These are phyloP conservation scores for Monochamus saltuarius DNA, from an alignment of 1,140 invertebrate genomes.

Conservation along the genomic window DNA sequence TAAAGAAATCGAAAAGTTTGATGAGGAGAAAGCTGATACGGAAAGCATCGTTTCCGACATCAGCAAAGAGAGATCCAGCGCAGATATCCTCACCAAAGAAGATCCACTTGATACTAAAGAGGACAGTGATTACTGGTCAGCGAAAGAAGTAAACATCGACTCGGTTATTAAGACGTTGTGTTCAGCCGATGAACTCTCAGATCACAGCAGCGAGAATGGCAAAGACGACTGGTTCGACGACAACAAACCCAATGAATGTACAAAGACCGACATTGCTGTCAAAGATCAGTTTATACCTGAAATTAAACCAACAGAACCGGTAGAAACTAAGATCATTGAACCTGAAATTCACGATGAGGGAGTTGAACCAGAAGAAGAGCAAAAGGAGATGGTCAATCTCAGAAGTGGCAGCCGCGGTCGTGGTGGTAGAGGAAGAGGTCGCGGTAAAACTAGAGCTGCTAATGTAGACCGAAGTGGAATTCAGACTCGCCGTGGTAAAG, in stretches of 20 bases:
- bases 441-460: constrained; percentile 47
- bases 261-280: constrained; percentile 2
- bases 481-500: constrained; percentile 58
- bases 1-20: constrained; percentile 42
- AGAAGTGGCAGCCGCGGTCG: constrained; percentile 54
- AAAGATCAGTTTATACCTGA: neutral
- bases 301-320: neutral
- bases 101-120: constrained; percentile 61
- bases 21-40: constrained; percentile 43
- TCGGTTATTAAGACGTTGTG: constrained; percentile 73
- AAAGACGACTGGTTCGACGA: constrained; percentile 14
- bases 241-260: constrained; percentile 15
- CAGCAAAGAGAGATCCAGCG: constrained; percentile 40
- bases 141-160: constrained; percentile 75
- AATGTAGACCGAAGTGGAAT: constrained; percentile 49
- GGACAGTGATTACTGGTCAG: constrained; percentile 74
- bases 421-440: constrained; percentile 54
- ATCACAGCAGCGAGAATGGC: constrained; percentile 51
- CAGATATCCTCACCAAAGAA: constrained; percentile 49
- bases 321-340: constrained; percentile 13
- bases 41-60: constrained; percentile 41
- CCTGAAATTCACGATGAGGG: constrained; percentile 30
- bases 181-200: constrained; percentile 54
- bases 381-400: constrained; percentile 35
- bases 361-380: constrained; percentile 36